Evolutionary conservation across 2,888 invertebrate species (phyloP), one percentile per base, ranked within the genome.

Genomic region (Andrena haemorrhoa): DNA sequence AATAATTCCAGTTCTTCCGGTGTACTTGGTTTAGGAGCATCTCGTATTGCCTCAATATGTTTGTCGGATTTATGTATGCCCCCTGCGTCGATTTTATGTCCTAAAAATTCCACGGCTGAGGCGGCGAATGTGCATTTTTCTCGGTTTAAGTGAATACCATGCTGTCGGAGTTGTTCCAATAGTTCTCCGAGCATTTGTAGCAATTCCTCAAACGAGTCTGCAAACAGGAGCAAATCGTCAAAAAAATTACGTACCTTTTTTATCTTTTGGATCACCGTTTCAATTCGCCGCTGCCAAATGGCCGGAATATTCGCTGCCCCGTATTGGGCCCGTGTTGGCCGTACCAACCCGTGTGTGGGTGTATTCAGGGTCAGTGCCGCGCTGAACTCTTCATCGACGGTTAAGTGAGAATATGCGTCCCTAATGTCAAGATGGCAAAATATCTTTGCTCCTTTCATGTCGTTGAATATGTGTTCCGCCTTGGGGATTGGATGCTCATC

Each of bases 1-100:
- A 63, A 49, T n/a, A 49, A n/a, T 49, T 49, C 49, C 0, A 49
- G 0, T 49, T 49, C 49, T n/a, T 49, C 49, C n/a, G n/a, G 49
- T n/a, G 49, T 49, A 6, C 1, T 49, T n/a, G 49, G n/a, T n/a
- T 49, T 49, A 2, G 49, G 49, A n/a, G n/a, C 16, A 7, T 49
- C 49, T 16, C n/a, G 49, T 49, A 49, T 49, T n/a, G 49, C 49
- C n/a, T 49, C 49, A n/a, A 49, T 49, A 6, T 49, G 49, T 49
- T 49, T 49, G 49, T 49, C n/a, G n/a, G 49, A 49, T 49, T 49
- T 49, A n/a, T 49, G 49, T 49, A 49, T 49, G n/a, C 49, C 5
- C 6, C 49, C n/a, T 49, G 49, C 49, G 4, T 49, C n/a, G 49
- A 49, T n/a, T 49, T 49, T 49, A 49, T 49, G n/a, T 49, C n/a